A percentile compares a stretch with the other conserved stretches of the same genome.
These are phyloP conservation scores for Oryzias javanicus DNA, from an alignment of 2,113 vertebrate genomes.

Conservation along the genomic window DNA sequence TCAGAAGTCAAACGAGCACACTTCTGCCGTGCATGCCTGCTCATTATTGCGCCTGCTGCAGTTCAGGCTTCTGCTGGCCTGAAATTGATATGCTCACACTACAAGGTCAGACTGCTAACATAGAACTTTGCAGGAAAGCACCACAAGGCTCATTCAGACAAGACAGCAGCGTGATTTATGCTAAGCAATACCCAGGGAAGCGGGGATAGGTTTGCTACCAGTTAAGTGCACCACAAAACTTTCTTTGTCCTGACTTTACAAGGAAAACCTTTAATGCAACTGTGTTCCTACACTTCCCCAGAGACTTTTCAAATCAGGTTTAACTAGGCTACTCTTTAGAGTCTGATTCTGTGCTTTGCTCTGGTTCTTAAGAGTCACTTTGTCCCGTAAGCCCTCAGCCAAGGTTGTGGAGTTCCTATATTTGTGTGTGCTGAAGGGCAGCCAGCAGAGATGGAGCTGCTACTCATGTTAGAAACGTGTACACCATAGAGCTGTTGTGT, in stretches of 20 bases:
- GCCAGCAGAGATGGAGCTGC: slow-evolving; percentile 29
- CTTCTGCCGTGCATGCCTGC: no score
- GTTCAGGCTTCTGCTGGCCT: no score
- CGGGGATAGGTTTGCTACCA: no score
- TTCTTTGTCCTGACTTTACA: background rate
- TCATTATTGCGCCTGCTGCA: no score
- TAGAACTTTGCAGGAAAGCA: background rate
- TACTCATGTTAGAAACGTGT: slow-evolving; percentile 1
- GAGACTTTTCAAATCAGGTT: slow-evolving; percentile 33
- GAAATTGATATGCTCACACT: background rate
- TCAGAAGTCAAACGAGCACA: no score
- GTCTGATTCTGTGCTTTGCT: slow-evolving; percentile 14
- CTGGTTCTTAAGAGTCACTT: slow-evolving; percentile 16
- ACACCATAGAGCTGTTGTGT: slow-evolving; percentile 3
- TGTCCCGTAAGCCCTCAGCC: slow-evolving; percentile 28
- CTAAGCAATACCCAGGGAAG: no score
- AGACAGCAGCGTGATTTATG: background rate
- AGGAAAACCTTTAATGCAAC: background rate
- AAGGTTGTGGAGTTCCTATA: slow-evolving; percentile 18
- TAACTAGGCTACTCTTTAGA: slow-evolving; percentile 41
- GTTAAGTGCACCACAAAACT: slow-evolving; percentile 10
- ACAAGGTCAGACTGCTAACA: background rate
- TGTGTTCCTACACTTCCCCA: background rate
- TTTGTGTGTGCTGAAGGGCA: slow-evolving; percentile 27
- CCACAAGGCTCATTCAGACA: background rate